phyloP scores from a whole-genome alignment of 2,797 vertebrate species.

The Hozukius guyotensis region DNA sequence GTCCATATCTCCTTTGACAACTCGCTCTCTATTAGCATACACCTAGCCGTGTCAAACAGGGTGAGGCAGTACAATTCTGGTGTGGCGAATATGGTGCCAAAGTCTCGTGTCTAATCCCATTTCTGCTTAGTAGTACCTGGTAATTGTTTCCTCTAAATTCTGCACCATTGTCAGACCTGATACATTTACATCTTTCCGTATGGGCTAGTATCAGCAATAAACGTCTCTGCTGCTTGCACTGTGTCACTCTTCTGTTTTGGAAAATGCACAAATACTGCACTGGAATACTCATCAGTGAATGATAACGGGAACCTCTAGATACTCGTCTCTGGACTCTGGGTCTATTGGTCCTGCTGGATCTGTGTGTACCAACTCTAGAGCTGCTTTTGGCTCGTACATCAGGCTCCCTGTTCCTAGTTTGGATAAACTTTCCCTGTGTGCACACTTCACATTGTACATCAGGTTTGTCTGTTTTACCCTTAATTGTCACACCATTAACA shows the following conservation, averaged over 20 bases:
- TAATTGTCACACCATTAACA: neutral
- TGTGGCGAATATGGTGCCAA: neutral
- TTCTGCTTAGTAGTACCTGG: neutral
- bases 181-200: neutral
- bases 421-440: neutral
- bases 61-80: neutral
- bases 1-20: neutral
- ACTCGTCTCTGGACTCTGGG: neutral
- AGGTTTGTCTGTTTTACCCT: neutral
- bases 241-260: neutral
- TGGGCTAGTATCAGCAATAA: neutral
- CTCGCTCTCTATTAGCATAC: neutral
- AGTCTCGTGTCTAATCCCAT: neutral
- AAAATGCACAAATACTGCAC: slow-evolving; percentile 8
- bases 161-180: neutral
- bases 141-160: neutral
- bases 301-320: neutral
- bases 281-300: neutral
- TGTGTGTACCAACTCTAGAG: neutral
- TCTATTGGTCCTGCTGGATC: neutral
- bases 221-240: neutral
- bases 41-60: neutral
- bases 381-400: neutral
- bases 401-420: neutral
- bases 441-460: neutral